These are phyloP conservation scores for Spisula solida DNA, from an alignment of 2,888 invertebrate genomes.

Conservation along the genomic window DNA sequence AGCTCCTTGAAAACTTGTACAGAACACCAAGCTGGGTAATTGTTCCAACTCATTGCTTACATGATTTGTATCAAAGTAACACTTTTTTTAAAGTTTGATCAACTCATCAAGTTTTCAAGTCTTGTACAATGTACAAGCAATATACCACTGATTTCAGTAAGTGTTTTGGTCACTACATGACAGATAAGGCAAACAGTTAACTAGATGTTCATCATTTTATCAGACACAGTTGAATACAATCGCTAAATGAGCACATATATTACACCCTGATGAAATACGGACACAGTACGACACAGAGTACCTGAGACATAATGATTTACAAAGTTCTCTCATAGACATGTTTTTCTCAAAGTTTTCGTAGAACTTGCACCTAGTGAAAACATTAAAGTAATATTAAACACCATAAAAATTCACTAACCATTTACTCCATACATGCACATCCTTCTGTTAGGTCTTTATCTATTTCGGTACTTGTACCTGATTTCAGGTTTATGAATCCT, in stretches of 20 bases:
- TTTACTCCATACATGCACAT: too few species aligned
- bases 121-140: neutral
- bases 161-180: too few species aligned
- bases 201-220: neutral
- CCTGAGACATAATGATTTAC: slow-evolving; percentile 50
- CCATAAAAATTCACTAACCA: too few species aligned
- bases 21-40: neutral
- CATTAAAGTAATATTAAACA: too few species aligned
- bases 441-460: too few species aligned
- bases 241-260: neutral
- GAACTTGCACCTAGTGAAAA: neutral
- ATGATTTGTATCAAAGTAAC: neutral
- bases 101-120: neutral
- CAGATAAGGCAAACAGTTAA: neutral
- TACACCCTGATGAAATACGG: slow-evolving; percentile 16
- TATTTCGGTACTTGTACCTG: too few species aligned
- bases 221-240: neutral
- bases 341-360: neutral
- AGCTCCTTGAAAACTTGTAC: neutral
- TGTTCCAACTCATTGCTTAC: neutral
- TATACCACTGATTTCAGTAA: neutral
- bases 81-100: neutral
- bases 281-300: slow-evolving; percentile 54
- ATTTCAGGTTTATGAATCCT: too few species aligned
- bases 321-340: slow-evolving; percentile 29